These are phyloP conservation scores for Chrysotoxum bicinctum DNA, from an alignment of 2,888 invertebrate species.

Conservation along the genomic window DNA sequence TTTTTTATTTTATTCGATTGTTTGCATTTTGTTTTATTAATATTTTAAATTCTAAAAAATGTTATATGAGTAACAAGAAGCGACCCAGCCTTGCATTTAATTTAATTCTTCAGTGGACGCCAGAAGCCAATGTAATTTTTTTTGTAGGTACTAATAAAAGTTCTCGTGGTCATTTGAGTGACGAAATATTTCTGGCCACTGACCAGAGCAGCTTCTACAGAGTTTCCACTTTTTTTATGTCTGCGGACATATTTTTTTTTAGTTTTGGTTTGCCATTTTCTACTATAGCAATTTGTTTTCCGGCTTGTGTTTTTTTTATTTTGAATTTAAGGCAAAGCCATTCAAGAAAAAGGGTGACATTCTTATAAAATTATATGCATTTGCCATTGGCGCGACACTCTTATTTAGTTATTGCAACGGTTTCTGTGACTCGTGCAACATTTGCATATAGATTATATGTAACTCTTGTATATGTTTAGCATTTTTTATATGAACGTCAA, in stretches of 20 bases:
- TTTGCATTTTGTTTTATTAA: no score
- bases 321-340: neutral
- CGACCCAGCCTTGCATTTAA: neutral
- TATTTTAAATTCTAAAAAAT: no score
- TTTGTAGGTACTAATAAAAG: neutral
- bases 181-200: constrained; percentile 58
- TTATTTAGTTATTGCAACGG: constrained; percentile 55
- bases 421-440: constrained; percentile 21
- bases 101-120: constrained; percentile 35
- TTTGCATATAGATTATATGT: constrained; percentile 19
- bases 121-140: neutral
- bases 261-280: constrained; percentile 17
- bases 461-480: constrained; percentile 1
- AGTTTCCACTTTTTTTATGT: neutral
- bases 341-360: constrained; percentile 44
- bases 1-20: no score
- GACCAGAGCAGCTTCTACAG: constrained; percentile 33
- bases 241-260: constrained; percentile 36
- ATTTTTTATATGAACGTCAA: constrained; percentile 29
- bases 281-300: constrained; percentile 7
- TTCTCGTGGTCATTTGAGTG: constrained; percentile 40
- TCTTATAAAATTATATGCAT: constrained; percentile 11
- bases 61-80: no score
- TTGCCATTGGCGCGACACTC: constrained; percentile 43
- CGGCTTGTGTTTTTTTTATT: neutral